A percentile compares a stretch with the other conserved stretches of the same genome.
Conservation (phyloP, 2,113 vertebrate genomes). For the Dasyornis broadbenti region DNA sequence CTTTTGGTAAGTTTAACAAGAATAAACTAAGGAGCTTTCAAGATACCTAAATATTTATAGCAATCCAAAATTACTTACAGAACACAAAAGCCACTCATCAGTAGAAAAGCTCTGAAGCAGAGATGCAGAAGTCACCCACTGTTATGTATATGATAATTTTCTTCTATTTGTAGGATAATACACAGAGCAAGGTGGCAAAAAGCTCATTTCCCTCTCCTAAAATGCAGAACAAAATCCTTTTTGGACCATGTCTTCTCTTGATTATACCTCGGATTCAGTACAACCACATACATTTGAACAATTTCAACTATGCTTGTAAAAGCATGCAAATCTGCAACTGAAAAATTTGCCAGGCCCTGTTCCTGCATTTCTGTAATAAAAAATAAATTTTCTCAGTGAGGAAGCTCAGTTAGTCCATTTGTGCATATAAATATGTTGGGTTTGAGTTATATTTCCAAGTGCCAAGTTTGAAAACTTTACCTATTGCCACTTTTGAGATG, state of each 20-base stretch:
- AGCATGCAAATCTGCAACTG: background rate
- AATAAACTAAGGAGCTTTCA: background rate
- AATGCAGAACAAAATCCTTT: background rate
- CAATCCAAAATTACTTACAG: background rate
- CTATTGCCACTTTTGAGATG: background rate
- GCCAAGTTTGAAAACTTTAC: background rate
- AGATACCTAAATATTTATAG: background rate
- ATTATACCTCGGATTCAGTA: background rate
- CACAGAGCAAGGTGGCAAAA: background rate
- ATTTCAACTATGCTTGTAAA: background rate
- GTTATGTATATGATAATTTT: background rate
- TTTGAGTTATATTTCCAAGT: background rate
- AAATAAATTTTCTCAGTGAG: background rate
- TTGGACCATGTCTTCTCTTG: background rate
- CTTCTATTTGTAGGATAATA: background rate
- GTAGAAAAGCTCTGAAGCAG: background rate
- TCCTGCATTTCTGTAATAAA: background rate
- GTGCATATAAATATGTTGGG: background rate
- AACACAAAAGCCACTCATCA: background rate
- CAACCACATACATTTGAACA: background rate
- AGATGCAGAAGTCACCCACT: background rate
- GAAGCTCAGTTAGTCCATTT: background rate
- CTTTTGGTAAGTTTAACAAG: background rate
- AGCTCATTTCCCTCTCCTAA: background rate
- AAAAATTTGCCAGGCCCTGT: background rate